Evolutionary conservation across 64 coral and sea anemone species (phyloP).

Genomic region (Orbicella faveolata): DNA sequence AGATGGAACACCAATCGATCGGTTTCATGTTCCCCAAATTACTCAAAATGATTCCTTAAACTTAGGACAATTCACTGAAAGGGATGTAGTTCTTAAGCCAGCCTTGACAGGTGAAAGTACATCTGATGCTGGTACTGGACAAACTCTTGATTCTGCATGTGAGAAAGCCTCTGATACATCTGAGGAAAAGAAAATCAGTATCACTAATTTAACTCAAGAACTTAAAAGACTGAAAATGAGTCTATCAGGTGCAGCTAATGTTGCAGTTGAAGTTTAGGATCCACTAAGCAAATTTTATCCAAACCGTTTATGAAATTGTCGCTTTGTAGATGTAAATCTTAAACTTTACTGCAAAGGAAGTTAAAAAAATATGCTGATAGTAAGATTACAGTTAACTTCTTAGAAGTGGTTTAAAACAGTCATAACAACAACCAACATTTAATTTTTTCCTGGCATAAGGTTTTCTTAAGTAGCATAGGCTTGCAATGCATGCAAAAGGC

Average conservation of each 20-base stretch:
- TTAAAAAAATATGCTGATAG: too few relatives aligned
- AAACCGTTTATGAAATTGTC: neutral
- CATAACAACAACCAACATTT: too few relatives aligned
- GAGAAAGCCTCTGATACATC: neutral
- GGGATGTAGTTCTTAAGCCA: constrained; percentile 47
- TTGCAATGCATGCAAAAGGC: too few relatives aligned
- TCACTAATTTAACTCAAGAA: neutral
- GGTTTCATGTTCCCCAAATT: constrained; percentile 26
- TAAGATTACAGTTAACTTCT: too few relatives aligned
- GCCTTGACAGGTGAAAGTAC: neutral
- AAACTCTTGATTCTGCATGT: neutral
- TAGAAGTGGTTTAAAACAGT: too few relatives aligned
- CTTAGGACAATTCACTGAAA: constrained; percentile 41
- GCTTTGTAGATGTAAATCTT: too few relatives aligned
- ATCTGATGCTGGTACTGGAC: neutral
- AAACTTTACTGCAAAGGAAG: too few relatives aligned
- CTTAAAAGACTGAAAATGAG: constrained; percentile 8
- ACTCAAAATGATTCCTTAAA: constrained; percentile 22
- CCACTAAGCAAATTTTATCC: neutral
- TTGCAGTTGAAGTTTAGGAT: constrained; percentile 15
- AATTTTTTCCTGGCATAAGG: too few relatives aligned
- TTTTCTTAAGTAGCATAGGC: too few relatives aligned
- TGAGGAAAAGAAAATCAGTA: neutral
- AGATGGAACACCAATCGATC: constrained; percentile 36
- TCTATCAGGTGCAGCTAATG: neutral